Percentiles rank a stretch among this genome's conserved stretches.
Evolutionary conservation across 2,888 invertebrate species (phyloP).

Genomic region (Fissipunctia ypsillon): DNA sequence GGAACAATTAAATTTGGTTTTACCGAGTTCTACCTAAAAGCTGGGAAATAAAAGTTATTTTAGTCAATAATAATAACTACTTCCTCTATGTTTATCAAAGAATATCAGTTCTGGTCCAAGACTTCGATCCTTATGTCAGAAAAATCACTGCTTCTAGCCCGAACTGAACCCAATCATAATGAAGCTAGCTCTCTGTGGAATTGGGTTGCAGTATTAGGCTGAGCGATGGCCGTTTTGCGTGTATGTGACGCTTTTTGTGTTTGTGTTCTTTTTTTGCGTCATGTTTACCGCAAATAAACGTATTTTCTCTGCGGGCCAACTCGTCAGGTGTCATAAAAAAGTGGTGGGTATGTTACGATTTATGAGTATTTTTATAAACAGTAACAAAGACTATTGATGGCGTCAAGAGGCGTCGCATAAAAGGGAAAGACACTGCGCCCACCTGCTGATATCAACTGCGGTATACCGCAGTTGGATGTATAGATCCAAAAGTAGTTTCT

Average conservation of each 20-base stretch:
- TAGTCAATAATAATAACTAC: neutral
- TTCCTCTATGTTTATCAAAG: neutral
- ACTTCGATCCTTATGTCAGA: neutral
- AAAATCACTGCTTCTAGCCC: neutral
- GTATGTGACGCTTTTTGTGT: too few relatives aligned
- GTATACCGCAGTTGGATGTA: too few relatives aligned
- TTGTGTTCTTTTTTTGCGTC: too few relatives aligned
- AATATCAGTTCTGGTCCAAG: neutral
- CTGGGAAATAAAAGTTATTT: conserved; percentile 6
- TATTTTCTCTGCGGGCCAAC: too few relatives aligned
- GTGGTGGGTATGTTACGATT: neutral
- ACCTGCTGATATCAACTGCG: too few relatives aligned
- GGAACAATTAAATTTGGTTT: conserved; percentile 67
- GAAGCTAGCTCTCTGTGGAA: neutral
- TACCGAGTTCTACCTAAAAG: conserved; percentile 21
- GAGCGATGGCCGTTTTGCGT: too few relatives aligned
- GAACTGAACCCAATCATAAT: neutral
- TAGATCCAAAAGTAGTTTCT: neutral
- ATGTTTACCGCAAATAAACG: too few relatives aligned
- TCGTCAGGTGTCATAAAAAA: neutral
- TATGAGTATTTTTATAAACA: neutral
- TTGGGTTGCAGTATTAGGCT: too few relatives aligned
- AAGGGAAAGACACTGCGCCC: neutral
- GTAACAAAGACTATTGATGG: neutral
- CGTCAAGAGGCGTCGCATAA: neutral